These are phyloP conservation scores for Drosophila meridiana DNA, from an alignment of 2,888 invertebrate species.

Conservation along the genomic window DNA sequence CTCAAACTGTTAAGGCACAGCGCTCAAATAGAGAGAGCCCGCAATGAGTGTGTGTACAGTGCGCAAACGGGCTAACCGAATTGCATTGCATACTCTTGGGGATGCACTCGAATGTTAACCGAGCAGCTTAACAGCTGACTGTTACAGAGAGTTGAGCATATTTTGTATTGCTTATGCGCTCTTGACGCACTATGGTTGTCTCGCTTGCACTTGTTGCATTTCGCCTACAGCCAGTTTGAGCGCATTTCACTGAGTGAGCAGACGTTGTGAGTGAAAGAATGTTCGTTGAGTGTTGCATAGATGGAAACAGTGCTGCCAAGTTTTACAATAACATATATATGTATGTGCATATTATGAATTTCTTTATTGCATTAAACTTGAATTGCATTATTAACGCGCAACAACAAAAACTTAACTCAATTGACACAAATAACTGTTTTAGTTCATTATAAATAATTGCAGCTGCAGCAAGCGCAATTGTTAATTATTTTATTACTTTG, in stretches of 20 bases:
- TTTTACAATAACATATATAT: conserved; percentile 1
- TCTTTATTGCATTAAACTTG: conserved; percentile 55
- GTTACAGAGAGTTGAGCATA: conserved; percentile 30
- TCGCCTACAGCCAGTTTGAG: conserved; percentile 11
- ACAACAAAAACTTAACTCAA: conserved; percentile 11
- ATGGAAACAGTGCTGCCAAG: conserved; percentile 50
- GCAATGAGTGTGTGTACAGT: conserved; percentile 13
- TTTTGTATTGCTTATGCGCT: conserved; percentile 4
- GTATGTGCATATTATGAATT: background rate
- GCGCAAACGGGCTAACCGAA: conserved; percentile 21
- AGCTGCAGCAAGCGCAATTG: conserved; percentile 5
- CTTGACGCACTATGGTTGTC: conserved; percentile 34
- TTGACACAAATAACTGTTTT: conserved; percentile 44
- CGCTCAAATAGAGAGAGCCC: conserved; percentile 25
- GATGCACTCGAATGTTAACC: conserved; percentile 32
- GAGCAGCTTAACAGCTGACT: conserved; percentile 24
- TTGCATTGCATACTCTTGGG: conserved; percentile 44
- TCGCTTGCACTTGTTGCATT: conserved; percentile 40
- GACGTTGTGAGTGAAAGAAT: conserved; percentile 15
- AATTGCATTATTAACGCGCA: conserved; percentile 60
- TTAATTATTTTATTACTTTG: conserved; percentile 26
- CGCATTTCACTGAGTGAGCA: conserved; percentile 26
- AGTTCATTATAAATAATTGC: conserved; percentile 39
- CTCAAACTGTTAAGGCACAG: conserved; percentile 39
- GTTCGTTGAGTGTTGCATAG: conserved; percentile 16